Evolutionary conservation across 2,888 invertebrate genomes (phyloP).

Genomic region (Philaethria dido): DNA sequence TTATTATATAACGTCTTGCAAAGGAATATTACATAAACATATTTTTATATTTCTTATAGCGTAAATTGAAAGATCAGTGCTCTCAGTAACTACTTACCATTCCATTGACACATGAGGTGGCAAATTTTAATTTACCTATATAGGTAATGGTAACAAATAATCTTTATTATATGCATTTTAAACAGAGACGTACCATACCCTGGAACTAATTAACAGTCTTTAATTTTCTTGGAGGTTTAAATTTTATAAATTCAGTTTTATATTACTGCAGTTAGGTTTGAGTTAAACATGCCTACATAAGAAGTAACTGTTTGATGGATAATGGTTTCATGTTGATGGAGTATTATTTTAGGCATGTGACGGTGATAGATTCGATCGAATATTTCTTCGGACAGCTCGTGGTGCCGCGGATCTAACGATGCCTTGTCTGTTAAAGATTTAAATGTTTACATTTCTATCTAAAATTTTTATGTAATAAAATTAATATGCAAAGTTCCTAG

Average conservation of each 20-base stretch:
- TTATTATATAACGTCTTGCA: neutral
- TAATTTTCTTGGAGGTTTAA: neutral
- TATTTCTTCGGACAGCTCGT: conserved; percentile 70
- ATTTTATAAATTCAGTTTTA: neutral
- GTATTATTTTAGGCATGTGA: conserved; percentile 77
- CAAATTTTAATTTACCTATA: too few relatives aligned
- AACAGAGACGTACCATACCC: too few relatives aligned
- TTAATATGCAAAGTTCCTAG: neutral
- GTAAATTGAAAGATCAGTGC: too few relatives aligned
- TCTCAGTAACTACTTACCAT: too few relatives aligned
- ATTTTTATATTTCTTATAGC: neutral
- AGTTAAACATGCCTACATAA: conserved; percentile 35
- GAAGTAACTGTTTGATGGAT: conserved; percentile 57
- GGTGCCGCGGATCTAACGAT: conserved; percentile 57
- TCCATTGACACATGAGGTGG: too few relatives aligned
- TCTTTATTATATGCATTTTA: too few relatives aligned
- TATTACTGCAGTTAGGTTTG: neutral
- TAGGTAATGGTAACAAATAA: too few relatives aligned
- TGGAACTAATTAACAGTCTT: too few relatives aligned
- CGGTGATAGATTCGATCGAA: conserved; percentile 80
- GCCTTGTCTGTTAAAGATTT: conserved; percentile 30
- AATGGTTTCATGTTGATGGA: conserved; percentile 61
- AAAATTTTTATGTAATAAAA: neutral
- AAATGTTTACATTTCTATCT: neutral
- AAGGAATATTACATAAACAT: neutral